These are phyloP conservation scores for Andricus grossulariae DNA, from an alignment of 1,140 invertebrate genomes.

Conservation along the genomic window DNA sequence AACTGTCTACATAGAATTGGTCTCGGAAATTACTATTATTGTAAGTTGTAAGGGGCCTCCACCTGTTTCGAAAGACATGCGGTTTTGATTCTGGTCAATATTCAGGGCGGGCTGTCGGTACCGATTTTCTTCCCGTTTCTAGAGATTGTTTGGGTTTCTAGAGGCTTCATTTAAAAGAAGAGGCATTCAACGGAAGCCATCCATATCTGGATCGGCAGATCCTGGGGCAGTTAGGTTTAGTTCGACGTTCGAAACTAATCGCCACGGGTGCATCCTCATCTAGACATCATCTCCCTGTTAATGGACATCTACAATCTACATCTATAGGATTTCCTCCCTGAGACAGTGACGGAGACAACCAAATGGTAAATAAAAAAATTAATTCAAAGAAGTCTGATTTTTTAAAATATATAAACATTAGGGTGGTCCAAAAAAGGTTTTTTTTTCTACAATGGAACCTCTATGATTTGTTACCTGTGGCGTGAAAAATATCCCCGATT, in stretches of 20 bases:
- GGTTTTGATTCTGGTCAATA: background rate
- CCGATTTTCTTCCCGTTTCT: background rate
- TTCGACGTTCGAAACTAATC: constrained; percentile 58
- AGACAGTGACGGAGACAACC: background rate
- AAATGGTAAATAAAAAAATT: background rate
- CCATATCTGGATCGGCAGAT: constrained; percentile 55
- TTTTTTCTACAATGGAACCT: too few species aligned
- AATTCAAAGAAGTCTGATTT: background rate
- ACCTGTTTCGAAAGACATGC: too few species aligned
- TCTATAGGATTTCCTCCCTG: background rate
- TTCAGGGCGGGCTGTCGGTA: background rate
- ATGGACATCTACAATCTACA: constrained; percentile 46
- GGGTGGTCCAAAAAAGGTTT: too few species aligned
- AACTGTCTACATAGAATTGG: too few species aligned
- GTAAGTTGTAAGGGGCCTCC: too few species aligned
- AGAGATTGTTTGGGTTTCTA: background rate
- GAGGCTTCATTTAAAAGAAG: background rate
- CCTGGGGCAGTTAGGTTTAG: constrained; percentile 48
- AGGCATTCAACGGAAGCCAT: constrained; percentile 56
- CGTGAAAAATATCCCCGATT: too few species aligned
- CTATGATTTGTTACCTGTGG: too few species aligned
- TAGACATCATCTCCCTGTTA: constrained; percentile 53
- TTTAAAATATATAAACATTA: background rate
- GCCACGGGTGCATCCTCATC: constrained; percentile 48
- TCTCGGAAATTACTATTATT: too few species aligned